Conservation (phyloP, 2,113 vertebrate genomes). For the Neoarius graeffei region DNA sequence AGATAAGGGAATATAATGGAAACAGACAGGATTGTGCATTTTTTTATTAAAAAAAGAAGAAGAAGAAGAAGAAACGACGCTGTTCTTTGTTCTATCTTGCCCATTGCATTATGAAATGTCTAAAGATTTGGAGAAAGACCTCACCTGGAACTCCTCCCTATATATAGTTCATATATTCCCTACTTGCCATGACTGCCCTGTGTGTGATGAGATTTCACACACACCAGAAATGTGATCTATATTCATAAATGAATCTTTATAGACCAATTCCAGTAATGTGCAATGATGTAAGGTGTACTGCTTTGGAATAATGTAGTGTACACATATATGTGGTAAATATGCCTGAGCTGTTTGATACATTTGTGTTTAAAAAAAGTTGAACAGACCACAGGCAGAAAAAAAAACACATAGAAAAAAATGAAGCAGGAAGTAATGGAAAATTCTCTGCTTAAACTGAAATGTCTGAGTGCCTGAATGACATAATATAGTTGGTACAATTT, state of each 20-base stretch:
- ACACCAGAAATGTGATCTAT: not conserved
- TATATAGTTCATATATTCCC: not conserved
- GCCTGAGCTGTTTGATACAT: not conserved
- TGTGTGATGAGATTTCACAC: not conserved
- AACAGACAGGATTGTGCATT: conserved; percentile 34
- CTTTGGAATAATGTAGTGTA: not conserved
- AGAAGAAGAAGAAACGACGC: not conserved
- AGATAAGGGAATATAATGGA: conserved; percentile 44
- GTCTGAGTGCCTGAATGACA: conserved; percentile 18
- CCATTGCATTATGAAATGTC: not conserved
- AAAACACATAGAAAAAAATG: not conserved
- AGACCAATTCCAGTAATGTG: not conserved
- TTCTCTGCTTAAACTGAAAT: conserved; percentile 15
- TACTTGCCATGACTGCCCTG: not conserved
- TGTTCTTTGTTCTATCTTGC: not conserved
- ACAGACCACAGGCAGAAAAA: not conserved
- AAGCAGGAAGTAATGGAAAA: not conserved
- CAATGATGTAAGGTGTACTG: not conserved
- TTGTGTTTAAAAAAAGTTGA: not conserved
- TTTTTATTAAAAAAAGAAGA: not conserved
- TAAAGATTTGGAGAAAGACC: conserved; percentile 7
- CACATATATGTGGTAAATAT: not conserved
- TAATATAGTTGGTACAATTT: not conserved
- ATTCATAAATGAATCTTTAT: not conserved
- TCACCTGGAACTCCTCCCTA: not conserved